phyloP scores from a whole-genome alignment of 2,113 vertebrate species.

The Apaloderma vittatum region DNA sequence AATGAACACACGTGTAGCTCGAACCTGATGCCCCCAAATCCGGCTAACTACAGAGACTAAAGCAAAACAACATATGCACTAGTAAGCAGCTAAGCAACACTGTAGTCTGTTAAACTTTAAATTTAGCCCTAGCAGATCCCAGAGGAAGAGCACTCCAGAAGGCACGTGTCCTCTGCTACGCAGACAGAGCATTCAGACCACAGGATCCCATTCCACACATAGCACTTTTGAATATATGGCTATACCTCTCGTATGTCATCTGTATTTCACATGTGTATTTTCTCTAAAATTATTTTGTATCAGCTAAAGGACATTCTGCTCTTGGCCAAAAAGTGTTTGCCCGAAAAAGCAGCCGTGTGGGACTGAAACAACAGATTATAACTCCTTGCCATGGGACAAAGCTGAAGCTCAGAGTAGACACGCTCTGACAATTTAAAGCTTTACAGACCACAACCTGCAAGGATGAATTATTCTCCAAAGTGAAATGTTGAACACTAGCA shows the following conservation, averaged over 20 bases:
- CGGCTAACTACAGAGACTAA: neutral
- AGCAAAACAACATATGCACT: neutral
- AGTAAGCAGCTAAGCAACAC: neutral
- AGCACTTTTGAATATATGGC: neutral
- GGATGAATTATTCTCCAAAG: neutral
- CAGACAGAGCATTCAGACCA: neutral
- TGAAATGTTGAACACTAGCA: neutral
- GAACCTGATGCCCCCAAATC: neutral
- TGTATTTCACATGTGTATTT: neutral
- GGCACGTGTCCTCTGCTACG: neutral
- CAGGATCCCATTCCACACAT: neutral
- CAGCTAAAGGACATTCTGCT: neutral
- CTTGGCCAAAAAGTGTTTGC: neutral
- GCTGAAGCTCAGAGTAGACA: neutral
- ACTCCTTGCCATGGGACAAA: neutral
- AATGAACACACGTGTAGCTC: neutral
- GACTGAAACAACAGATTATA: neutral
- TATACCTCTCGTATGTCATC: neutral
- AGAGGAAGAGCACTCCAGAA: neutral
- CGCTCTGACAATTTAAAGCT: neutral
- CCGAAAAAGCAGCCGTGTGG: neutral
- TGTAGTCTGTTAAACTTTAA: neutral
- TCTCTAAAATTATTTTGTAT: neutral
- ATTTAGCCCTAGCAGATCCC: slow-evolving; percentile 20
- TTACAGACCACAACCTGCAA: neutral